Evolutionary conservation across 2,888 invertebrate species (phyloP), one percentile per base, ranked within the genome.

Genomic region (Allygus modestus): DNA sequence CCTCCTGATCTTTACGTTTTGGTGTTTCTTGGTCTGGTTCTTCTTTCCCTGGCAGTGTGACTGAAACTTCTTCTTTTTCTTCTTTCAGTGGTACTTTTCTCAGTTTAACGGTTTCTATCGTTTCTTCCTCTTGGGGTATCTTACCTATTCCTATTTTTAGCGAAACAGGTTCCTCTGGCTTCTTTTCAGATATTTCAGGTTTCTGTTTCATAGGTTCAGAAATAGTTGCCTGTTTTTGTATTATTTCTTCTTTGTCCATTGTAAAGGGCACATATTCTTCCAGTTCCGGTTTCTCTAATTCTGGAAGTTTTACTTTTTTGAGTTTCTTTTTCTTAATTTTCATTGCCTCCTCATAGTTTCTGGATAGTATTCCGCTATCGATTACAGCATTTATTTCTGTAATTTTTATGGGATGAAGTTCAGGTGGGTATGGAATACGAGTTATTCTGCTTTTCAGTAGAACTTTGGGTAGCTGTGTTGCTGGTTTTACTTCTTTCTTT

Each of bases 321-420:
- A 88, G 89, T 87, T 91, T 92, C 28, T 89, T 90, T 87, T 91
- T 91, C 28, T 89, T 89, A 15, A 92, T 73, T 84, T 91, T 91
- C 84, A 91, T 88, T 0, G 92, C 92, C 85, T 92, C 92, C 87
- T 91, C 90, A 0, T 92, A 87, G 85, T 92, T 92, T 87, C 92
- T 90, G 0, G 92, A 92, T 11, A 92, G 85, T 54, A 91, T 88
- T 5, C 92, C 92, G 86, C 89, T 90, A 84, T 92, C 91, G 2
- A 54, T 17, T 20, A 37, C 37, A 20, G 83, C 75, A 54, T 84
- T 85, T 65, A 86, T 82, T 77, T 86, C 85, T 17, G 88, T 87
- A 4, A 89, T 84, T 28, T 85, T 84, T 23, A 87, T 85, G 37
- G 71, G 85, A n/a, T 85, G 85, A 69, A 85, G 86, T 84, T 87